Evolutionary conservation across 2,113 vertebrate genomes (phyloP).

Genomic region (Calypte anna): DNA sequence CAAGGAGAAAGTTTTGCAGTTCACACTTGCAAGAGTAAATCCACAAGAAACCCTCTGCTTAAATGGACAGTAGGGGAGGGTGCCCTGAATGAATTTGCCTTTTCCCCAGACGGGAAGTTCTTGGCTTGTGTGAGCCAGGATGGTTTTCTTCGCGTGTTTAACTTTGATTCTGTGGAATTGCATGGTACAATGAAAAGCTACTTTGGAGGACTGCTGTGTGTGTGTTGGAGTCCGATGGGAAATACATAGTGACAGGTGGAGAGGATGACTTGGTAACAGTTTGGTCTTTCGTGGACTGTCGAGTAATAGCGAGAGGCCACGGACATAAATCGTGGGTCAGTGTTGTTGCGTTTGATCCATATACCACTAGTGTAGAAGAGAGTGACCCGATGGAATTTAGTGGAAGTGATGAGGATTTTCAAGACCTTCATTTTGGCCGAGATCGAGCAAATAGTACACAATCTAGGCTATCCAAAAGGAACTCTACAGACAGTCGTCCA

Average conservation of each 20-base stretch:
- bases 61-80: slow-evolving; percentile 98
- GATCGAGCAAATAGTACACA: slow-evolving; percentile 94
- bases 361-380: slow-evolving; percentile 96
- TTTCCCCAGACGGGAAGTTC: slow-evolving; percentile 97
- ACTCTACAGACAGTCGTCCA: slow-evolving; percentile 95
- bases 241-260: slow-evolving; percentile 95
- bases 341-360: slow-evolving; percentile 96
- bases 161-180: slow-evolving; percentile 94
- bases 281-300: slow-evolving; percentile 95
- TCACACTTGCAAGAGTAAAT: slow-evolving; percentile 99
- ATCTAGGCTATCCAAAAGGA: slow-evolving; percentile 94
- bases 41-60: slow-evolving; percentile 94
- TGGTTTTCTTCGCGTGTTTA: slow-evolving; percentile 95
- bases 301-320: slow-evolving; percentile 94
- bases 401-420: slow-evolving; percentile 96
- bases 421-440: slow-evolving; percentile 90
- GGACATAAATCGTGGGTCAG: slow-evolving; percentile 99
- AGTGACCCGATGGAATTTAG: slow-evolving; percentile 94
- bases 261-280: slow-evolving; percentile 98
- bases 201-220: slow-evolving; percentile 97
- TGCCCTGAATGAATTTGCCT: slow-evolving; percentile 96
- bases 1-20: slow-evolving; percentile 97
- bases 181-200: slow-evolving; percentile 99
- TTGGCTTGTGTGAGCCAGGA: slow-evolving; percentile 96
- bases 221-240: slow-evolving; percentile 99